phyloP scores from a whole-genome alignment of 2,888 invertebrate genomes.

The Drosophila prostipennis region DNA sequence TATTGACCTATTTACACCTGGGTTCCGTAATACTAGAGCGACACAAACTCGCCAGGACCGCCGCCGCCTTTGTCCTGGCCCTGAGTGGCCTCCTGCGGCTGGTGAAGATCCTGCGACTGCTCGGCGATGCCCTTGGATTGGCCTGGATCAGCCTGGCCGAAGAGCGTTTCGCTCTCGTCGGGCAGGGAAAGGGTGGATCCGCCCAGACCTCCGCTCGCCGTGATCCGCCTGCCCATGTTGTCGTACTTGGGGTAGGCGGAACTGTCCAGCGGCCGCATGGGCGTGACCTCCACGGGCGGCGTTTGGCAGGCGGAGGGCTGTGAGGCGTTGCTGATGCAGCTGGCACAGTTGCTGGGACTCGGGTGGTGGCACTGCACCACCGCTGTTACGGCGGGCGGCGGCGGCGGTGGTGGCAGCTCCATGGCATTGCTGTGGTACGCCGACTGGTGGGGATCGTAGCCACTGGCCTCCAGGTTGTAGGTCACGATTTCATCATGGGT shows the following conservation, averaged over 20 bases:
- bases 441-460: slow-evolving; percentile 62
- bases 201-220: slow-evolving; percentile 88
- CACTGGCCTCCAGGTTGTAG: slow-evolving; percentile 83
- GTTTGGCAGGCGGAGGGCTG: slow-evolving; percentile 70
- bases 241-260: slow-evolving; percentile 88
- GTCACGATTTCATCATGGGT: slow-evolving; percentile 84
- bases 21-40: slow-evolving; percentile 84
- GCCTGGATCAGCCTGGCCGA: slow-evolving; percentile 79
- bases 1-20: slow-evolving; percentile 82
- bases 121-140: slow-evolving; percentile 57
- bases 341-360: slow-evolving; percentile 61
- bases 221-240: slow-evolving; percentile 95
- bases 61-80: slow-evolving; percentile 69
- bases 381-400: slow-evolving; percentile 72
- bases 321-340: slow-evolving; percentile 68
- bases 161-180: slow-evolving; percentile 85
- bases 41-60: slow-evolving; percentile 80
- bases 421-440: slow-evolving; percentile 59
- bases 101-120: slow-evolving; percentile 50
- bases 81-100: slow-evolving; percentile 58
- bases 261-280: slow-evolving; percentile 72
- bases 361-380: slow-evolving; percentile 79
- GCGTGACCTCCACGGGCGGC: slow-evolving; percentile 77
- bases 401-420: slow-evolving; percentile 79
- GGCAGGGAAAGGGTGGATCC: slow-evolving; percentile 94